A percentile compares a stretch with the other conserved stretches of the same genome.
Evolutionary conservation across 2,888 invertebrate species (phyloP).

Genomic region (Lithophane leautieri): DNA sequence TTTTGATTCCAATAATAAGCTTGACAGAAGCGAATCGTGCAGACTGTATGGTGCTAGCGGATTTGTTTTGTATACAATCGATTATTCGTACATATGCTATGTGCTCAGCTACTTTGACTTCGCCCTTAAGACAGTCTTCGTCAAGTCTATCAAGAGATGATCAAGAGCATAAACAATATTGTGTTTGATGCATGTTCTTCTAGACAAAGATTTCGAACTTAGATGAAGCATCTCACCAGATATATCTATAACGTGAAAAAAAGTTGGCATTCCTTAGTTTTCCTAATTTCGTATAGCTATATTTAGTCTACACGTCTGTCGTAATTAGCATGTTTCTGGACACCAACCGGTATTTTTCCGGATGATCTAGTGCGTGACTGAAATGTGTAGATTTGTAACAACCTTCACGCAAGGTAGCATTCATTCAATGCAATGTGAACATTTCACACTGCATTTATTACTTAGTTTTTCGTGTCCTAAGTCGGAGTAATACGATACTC

Average conservation of each 20-base stretch:
- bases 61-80: constrained; percentile 52
- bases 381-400: constrained; percentile 40
- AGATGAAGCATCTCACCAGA: background rate
- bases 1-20: constrained; percentile 69
- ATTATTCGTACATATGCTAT: background rate
- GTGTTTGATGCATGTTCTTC: too few relatives aligned
- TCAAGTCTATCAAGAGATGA: background rate
- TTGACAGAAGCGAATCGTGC: constrained; percentile 53
- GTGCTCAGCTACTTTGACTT: constrained; percentile 1
- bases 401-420: constrained; percentile 16
- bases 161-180: background rate
- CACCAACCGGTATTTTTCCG: constrained; percentile 30
- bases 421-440: background rate
- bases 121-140: background rate
- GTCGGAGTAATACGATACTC: constrained; percentile 65
- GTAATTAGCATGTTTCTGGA: constrained; percentile 26
- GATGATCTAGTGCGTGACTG: constrained; percentile 38
- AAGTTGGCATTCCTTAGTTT: constrained; percentile 31
- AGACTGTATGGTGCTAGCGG: constrained; percentile 65
- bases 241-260: constrained; percentile 9
- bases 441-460: background rate
- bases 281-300: constrained; percentile 28
- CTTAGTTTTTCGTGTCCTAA: constrained; percentile 4
- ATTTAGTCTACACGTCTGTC: constrained; percentile 26
- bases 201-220: background rate